phyloP scores from a whole-genome alignment of 2,113 vertebrate species.

The Alces alces region DNA sequence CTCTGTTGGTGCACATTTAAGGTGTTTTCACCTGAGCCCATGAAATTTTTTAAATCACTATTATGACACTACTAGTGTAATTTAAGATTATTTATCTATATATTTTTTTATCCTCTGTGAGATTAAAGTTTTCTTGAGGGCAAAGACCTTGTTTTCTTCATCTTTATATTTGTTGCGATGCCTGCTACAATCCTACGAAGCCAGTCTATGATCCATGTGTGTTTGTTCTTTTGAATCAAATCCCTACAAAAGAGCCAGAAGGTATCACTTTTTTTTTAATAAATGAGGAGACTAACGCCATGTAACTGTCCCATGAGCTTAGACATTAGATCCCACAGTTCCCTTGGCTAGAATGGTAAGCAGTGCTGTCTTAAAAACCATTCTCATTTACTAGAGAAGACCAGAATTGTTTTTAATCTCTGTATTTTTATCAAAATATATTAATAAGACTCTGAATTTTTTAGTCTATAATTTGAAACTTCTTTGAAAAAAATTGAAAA shows the following conservation, averaged over 20 bases:
- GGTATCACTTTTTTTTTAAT: background rate
- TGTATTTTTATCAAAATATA: background rate
- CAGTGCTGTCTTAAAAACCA: background rate
- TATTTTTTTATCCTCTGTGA: background rate
- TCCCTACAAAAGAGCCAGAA: background rate
- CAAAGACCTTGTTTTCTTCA: background rate
- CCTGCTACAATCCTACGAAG: fast-evolving
- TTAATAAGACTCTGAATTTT: background rate
- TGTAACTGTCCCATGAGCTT: background rate
- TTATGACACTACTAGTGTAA: background rate
- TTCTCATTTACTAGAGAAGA: background rate
- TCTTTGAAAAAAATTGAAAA: background rate
- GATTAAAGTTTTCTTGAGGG: background rate
- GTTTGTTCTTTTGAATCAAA: background rate
- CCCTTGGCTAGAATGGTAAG: background rate
- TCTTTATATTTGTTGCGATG: background rate
- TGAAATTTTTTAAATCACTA: background rate
- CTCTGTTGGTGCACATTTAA: background rate
- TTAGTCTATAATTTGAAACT: background rate
- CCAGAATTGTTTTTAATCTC: background rate
- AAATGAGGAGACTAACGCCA: background rate
- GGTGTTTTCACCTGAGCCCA: background rate
- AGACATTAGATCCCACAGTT: background rate
- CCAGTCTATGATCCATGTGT: background rate
- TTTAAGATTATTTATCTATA: background rate